These are phyloP conservation scores for Heliconius congener DNA, from an alignment of 1,140 invertebrate genomes.

Conservation along the genomic window DNA sequence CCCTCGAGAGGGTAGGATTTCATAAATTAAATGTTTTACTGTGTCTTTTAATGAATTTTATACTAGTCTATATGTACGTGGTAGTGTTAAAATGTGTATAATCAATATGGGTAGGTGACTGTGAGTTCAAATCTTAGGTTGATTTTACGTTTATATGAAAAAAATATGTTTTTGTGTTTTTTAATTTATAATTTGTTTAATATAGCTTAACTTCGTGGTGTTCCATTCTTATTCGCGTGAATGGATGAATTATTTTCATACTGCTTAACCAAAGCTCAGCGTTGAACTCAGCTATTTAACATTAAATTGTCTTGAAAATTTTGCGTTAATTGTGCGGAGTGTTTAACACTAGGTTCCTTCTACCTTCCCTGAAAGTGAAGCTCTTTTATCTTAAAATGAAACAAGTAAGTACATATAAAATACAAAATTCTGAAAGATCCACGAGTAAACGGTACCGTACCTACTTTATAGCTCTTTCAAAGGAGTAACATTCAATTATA, in stretches of 20 bases:
- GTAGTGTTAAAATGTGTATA: too few species aligned
- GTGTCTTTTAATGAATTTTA: not conserved
- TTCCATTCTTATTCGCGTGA: too few species aligned
- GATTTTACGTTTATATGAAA: not conserved
- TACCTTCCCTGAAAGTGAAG: too few species aligned
- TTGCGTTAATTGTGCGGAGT: too few species aligned
- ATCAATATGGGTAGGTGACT: too few species aligned
- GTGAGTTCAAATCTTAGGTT: not conserved
- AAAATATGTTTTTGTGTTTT: not conserved
- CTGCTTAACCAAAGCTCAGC: too few species aligned
- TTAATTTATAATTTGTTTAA: too few species aligned
- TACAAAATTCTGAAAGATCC: not conserved
- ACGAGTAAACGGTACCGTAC: not conserved
- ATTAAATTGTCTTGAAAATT: too few species aligned
- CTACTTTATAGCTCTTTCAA: not conserved
- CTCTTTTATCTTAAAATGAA: not conserved
- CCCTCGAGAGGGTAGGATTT: conserved; percentile 33
- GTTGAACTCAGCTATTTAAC: too few species aligned
- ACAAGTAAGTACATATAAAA: not conserved
- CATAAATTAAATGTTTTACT: not conserved
- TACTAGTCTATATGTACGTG: not conserved
- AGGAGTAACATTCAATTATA: conserved; percentile 10
- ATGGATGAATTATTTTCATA: too few species aligned
- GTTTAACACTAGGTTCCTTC: too few species aligned
- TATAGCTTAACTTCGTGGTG: too few species aligned